Conservation (phyloP, 2,888 invertebrate genomes). For the Drosophila incognita region DNA sequence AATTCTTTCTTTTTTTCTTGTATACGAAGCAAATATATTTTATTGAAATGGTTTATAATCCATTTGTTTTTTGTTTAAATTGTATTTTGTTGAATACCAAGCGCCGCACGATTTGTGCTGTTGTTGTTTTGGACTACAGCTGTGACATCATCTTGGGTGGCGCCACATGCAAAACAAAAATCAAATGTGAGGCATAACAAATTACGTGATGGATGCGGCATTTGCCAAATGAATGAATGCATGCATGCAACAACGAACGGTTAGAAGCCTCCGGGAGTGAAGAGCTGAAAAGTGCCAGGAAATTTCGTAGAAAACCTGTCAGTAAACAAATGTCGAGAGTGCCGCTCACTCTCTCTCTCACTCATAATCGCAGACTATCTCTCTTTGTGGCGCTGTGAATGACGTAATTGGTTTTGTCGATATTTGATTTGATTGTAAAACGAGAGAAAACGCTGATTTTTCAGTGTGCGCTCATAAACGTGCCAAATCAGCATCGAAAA, state of each 20-base stretch:
- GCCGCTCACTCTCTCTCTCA: background rate
- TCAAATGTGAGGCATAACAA: constrained; percentile 61
- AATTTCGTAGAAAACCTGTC: constrained; percentile 41
- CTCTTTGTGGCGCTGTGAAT: constrained; percentile 28
- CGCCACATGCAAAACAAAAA: constrained; percentile 59
- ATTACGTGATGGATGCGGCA: constrained; percentile 56
- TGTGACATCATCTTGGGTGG: constrained; percentile 16
- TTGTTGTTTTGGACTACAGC: background rate
- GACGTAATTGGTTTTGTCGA: constrained; percentile 71
- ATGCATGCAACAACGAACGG: background rate
- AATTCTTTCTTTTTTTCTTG: background rate
- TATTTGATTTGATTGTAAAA: constrained; percentile 72
- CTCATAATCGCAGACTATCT: background rate
- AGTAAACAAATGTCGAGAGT: constrained; percentile 11
- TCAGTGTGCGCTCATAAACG: constrained; percentile 63
- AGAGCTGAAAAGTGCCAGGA: constrained; percentile 26
- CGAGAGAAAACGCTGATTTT: constrained; percentile 70
- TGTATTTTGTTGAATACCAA: background rate
- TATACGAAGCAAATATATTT: background rate
- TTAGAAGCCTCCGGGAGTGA: background rate
- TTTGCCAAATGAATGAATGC: constrained; percentile 5
- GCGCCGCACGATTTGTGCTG: background rate
- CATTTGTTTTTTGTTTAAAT: background rate
- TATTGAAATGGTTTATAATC: background rate
- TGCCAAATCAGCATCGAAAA: constrained; percentile 64